Percentiles rank a stretch among this genome's conserved stretches.
phyloP scores from a whole-genome alignment of 2,113 vertebrate species.

The Polyodon spathula region DNA sequence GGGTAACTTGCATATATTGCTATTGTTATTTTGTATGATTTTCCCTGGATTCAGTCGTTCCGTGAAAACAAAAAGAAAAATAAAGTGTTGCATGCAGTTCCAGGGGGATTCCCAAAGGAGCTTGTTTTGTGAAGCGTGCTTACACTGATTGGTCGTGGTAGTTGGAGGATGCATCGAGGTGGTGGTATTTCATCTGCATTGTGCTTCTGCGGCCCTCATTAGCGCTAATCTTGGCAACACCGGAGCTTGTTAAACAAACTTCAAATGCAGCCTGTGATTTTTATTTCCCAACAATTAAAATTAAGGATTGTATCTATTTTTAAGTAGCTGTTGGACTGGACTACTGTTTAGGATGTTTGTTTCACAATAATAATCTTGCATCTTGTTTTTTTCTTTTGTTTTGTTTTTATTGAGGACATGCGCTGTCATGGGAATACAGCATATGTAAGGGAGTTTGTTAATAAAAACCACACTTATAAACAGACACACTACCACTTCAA shows the following conservation, averaged over 20 bases:
- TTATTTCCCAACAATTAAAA: constrained; percentile 9
- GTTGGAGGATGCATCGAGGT: constrained; percentile 2
- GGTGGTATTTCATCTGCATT: constrained; percentile 22
- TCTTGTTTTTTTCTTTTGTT: constrained; percentile 3
- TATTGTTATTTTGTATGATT: no score
- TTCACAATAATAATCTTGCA: background rate
- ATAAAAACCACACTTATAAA: no score
- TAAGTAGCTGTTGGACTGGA: background rate
- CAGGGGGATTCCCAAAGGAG: constrained; percentile 14
- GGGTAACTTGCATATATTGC: no score
- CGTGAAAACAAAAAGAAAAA: constrained; percentile 2
- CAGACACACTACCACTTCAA: no score
- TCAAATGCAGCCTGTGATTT: constrained; percentile 9
- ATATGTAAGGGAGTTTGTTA: no score
- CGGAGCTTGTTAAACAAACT: constrained; percentile 7
- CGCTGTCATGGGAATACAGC: background rate
- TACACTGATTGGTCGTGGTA: constrained; percentile 6
- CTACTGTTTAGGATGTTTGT: background rate
- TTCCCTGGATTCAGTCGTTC: background rate
- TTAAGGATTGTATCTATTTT: constrained; percentile 6
- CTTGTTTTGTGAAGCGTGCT: constrained; percentile 19
- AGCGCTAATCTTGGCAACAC: constrained; percentile 23
- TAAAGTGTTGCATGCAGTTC: background rate
- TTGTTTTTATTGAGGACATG: constrained; percentile 7
- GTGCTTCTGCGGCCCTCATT: constrained; percentile 22